A percentile compares a stretch with the other conserved stretches of the same genome.
phyloP scores from a whole-genome alignment of 2,888 invertebrate species.

The Osmoderma eremita region DNA sequence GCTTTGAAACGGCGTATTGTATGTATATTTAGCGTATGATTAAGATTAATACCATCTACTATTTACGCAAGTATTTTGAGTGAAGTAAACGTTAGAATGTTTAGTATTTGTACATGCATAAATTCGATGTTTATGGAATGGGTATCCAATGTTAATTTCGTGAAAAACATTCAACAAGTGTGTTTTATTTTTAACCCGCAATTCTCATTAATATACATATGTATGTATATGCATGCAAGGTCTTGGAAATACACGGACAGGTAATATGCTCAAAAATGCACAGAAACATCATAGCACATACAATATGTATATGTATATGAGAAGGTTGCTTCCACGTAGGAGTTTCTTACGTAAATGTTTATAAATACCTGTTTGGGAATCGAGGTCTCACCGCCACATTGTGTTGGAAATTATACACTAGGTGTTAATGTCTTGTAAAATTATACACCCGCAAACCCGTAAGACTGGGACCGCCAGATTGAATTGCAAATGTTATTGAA shows the following conservation, averaged over 20 bases:
- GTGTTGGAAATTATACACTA: constrained; percentile 21
- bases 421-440: constrained; percentile 26
- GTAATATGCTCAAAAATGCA: constrained; percentile 14
- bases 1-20: too few species aligned
- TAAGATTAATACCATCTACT: too few species aligned
- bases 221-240: constrained; percentile 2
- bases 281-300: background rate
- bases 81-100: too few species aligned
- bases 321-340: constrained; percentile 3
- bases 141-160: too few species aligned
- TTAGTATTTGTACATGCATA: too few species aligned
- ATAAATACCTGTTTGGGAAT: constrained; percentile 25
- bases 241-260: background rate
- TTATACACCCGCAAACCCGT: constrained; percentile 4
- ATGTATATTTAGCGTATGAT: too few species aligned
- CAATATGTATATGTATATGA: too few species aligned
- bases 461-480: background rate
- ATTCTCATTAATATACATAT: background rate
- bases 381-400: constrained; percentile 16
- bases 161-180: too few species aligned
- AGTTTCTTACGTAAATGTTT: constrained; percentile 26
- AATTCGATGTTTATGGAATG: too few species aligned
- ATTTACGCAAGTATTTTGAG: too few species aligned
- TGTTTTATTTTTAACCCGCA: background rate
- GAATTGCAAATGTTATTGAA: constrained; percentile 20